Percentiles rank a stretch among this genome's conserved stretches.
phyloP scores from a whole-genome alignment of 2,888 invertebrate genomes.

The Ectropis crepuscularia region DNA sequence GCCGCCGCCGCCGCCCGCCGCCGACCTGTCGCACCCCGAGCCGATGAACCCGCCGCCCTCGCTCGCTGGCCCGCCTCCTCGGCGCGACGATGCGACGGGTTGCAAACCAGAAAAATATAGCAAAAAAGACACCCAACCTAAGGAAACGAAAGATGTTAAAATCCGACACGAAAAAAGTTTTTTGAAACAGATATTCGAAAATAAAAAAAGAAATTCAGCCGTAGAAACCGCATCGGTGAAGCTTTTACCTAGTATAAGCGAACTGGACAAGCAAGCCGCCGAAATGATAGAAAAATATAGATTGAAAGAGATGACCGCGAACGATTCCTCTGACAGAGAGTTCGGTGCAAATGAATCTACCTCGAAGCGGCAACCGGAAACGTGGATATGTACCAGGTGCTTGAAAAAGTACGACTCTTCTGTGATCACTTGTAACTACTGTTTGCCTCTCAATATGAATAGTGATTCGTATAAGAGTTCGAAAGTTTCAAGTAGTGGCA shows the following conservation, averaged over 20 bases:
- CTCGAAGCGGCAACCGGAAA: constrained; percentile 40
- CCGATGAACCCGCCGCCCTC: constrained; percentile 45
- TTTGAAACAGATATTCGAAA: constrained; percentile 80
- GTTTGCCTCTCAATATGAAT: constrained; percentile 48
- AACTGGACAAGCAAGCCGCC: constrained; percentile 91
- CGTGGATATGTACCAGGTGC: constrained; percentile 72
- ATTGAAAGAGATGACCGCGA: constrained; percentile 51
- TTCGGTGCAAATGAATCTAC: constrained; percentile 34
- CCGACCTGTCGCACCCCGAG: background rate
- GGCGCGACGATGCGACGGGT: constrained; percentile 32
- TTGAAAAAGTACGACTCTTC: constrained; percentile 68
- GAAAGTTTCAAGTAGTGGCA: constrained; percentile 50
- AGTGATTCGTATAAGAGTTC: constrained; percentile 31
- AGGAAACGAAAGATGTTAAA: constrained; percentile 66
- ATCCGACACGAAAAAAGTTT: constrained; percentile 81
- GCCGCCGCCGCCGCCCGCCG: constrained; percentile 41
- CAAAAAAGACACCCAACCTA: constrained; percentile 55
- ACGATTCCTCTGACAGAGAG: constrained; percentile 24
- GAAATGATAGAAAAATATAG: constrained; percentile 87
- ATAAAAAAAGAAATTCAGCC: constrained; percentile 69
- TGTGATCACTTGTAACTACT: constrained; percentile 62
- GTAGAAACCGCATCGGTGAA: constrained; percentile 74
- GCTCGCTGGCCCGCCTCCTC: constrained; percentile 31
- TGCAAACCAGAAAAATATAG: constrained; percentile 62
- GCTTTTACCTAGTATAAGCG: constrained; percentile 90